Evolutionary conservation across 2,797 vertebrate species (phyloP).

Genomic region (Anguilla anguilla): DNA sequence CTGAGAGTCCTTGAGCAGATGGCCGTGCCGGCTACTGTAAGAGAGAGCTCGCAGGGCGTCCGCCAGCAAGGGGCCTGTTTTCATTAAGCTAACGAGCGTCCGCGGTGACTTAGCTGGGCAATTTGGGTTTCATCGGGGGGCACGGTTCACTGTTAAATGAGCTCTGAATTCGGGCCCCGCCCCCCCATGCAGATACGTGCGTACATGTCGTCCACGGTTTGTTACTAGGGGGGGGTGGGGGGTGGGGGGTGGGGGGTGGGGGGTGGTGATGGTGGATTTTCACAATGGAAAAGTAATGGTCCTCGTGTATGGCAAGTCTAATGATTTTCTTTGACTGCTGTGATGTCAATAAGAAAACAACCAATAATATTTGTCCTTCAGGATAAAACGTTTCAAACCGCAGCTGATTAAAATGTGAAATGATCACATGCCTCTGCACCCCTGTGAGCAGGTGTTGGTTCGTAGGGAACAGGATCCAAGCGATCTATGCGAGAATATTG

Average conservation of each 20-base stretch:
- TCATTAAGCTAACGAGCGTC: conserved; percentile 84
- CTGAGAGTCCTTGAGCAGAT: conserved; percentile 75
- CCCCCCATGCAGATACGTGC: conserved; percentile 55
- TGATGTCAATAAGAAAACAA: neutral
- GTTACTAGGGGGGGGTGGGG: conserved; percentile 51
- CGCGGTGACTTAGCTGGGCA: conserved; percentile 69
- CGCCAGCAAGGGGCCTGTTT: conserved; percentile 75
- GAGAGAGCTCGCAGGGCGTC: conserved; percentile 65
- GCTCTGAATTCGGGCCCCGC: conserved; percentile 73
- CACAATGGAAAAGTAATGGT: neutral
- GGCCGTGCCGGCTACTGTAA: conserved; percentile 60
- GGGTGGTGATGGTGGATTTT: neutral
- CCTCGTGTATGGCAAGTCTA: neutral
- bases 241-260: conserved; percentile 46
- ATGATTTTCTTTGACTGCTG: conserved; percentile 34
- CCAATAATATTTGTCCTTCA: neutral
- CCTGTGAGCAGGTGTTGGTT: neutral
- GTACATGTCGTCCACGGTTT: conserved; percentile 50
- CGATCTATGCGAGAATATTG: conserved; percentile 3
- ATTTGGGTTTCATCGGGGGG: conserved; percentile 72
- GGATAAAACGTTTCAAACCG: neutral
- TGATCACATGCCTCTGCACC: neutral
- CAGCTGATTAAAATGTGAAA: neutral
- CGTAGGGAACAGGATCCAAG: neutral
- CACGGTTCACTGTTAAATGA: conserved; percentile 74